Conservation (phyloP, 2,113 vertebrate genomes). For the Syngnathus floridae region DNA sequence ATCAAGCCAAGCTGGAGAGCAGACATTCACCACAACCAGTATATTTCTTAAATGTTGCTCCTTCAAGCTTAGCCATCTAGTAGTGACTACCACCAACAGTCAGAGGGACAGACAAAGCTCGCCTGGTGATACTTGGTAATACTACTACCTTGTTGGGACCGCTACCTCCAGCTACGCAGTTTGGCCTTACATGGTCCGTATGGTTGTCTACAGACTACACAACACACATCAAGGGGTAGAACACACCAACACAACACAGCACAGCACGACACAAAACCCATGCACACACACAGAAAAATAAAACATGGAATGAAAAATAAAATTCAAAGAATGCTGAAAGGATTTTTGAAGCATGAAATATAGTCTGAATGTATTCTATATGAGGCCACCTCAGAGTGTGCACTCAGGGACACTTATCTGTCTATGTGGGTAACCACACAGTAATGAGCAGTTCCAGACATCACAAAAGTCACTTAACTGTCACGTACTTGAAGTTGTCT, state of each 20-base stretch:
- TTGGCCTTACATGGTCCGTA: slow-evolving; percentile 88
- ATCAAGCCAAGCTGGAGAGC: slow-evolving; percentile 41
- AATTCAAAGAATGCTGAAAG: slow-evolving; percentile 63
- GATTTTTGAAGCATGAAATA: slow-evolving; percentile 21
- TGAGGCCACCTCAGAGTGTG: neutral
- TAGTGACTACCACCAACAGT: slow-evolving; percentile 48
- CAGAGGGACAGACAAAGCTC: slow-evolving; percentile 53
- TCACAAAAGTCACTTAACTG: slow-evolving; percentile 26
- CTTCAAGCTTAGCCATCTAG: slow-evolving; percentile 32
- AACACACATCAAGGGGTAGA: slow-evolving; percentile 78
- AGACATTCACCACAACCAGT: slow-evolving; percentile 18
- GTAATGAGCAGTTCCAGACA: slow-evolving; percentile 28
- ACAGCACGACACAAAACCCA: slow-evolving; percentile 75
- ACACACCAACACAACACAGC: slow-evolving; percentile 66
- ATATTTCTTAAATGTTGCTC: slow-evolving; percentile 15
- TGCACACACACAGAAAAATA: slow-evolving; percentile 77
- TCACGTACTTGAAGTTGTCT: slow-evolving; percentile 16
- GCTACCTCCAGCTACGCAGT: slow-evolving; percentile 86
- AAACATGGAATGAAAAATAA: slow-evolving; percentile 73
- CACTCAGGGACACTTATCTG: slow-evolving; percentile 1
- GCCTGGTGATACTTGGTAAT: slow-evolving; percentile 61
- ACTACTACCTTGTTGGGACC: slow-evolving; percentile 94
- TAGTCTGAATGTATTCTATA: neutral
- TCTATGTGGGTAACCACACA: neutral
- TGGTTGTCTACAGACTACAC: slow-evolving; percentile 95